Evolutionary conservation across 2,888 invertebrate species (phyloP).

Genomic region (Agonopterix subpropinquella): DNA sequence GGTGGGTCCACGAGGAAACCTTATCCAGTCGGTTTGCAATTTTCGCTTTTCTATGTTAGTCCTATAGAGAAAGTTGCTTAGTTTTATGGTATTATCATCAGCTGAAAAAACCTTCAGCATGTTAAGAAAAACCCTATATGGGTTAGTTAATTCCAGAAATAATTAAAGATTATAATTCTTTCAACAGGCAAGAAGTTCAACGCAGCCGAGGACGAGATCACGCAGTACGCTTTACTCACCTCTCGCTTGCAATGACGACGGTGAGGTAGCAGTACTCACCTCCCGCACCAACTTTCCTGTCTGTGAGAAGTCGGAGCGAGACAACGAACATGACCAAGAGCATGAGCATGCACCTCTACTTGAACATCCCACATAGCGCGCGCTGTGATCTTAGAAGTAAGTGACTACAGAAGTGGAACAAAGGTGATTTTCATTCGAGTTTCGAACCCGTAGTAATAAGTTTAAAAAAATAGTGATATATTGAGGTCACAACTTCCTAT

Average conservation of each 20-base stretch:
- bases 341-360: constrained; percentile 48
- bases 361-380: constrained; percentile 60
- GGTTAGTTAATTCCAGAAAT: background rate
- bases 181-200: constrained; percentile 26
- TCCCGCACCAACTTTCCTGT: constrained; percentile 32
- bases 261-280: constrained; percentile 44
- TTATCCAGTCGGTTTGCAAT: too few relatives aligned
- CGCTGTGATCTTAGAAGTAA: constrained; percentile 52
- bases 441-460: constrained; percentile 6
- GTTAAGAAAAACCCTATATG: background rate
- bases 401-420: constrained; percentile 8
- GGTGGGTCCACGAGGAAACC: too few relatives aligned
- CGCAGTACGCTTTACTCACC: constrained; percentile 50
- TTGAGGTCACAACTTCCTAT: constrained; percentile 23
- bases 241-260: constrained; percentile 52
- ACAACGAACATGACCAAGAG: constrained; percentile 11
- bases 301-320: constrained; percentile 18
- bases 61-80: too few relatives aligned
- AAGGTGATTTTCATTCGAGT: constrained; percentile 3
- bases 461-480: constrained; percentile 4
- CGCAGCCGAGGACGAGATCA: constrained; percentile 23
- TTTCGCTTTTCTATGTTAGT: too few relatives aligned
- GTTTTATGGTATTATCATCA: too few relatives aligned
- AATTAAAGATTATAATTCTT: background rate
- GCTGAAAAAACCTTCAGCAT: background rate